Evolutionary conservation across 2,888 invertebrate genomes (phyloP).

Genomic region (Cephonodes hylas): DNA sequence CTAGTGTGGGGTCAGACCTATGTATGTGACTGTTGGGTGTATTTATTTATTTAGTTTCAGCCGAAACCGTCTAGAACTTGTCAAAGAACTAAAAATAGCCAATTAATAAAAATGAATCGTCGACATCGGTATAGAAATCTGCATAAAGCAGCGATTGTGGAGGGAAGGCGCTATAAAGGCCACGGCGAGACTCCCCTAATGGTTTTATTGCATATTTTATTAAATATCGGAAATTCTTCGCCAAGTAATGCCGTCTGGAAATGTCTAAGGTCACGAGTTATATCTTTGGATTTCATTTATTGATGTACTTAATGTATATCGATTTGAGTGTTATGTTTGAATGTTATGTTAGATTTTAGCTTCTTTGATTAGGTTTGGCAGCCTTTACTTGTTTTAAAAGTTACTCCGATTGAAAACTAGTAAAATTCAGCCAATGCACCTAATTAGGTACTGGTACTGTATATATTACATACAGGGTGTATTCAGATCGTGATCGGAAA

Average conservation of each 20-base stretch:
- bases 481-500: no score
- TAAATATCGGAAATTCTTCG: slow-evolving; percentile 1
- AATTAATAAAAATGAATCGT: not conserved
- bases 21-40: no score
- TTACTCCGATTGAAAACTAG: no score
- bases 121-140: not conserved
- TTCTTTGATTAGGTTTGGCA: not conserved
- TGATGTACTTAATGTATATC: not conserved
- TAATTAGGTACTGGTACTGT: no score
- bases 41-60: no score
- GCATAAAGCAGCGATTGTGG: not conserved
- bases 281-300: no score
- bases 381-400: no score
- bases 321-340: not conserved
- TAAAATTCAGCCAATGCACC: no score
- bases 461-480: no score
- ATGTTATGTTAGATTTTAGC: not conserved
- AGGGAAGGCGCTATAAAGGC: not conserved
- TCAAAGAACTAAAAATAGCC: not conserved
- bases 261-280: not conserved
- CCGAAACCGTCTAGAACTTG: not conserved
- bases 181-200: not conserved
- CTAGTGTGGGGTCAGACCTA: no score
- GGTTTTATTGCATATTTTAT: not conserved
- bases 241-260: not conserved